These are phyloP conservation scores for Mycetomoellerius zeteki DNA, from an alignment of 1,140 invertebrate genomes.

Conservation along the genomic window DNA sequence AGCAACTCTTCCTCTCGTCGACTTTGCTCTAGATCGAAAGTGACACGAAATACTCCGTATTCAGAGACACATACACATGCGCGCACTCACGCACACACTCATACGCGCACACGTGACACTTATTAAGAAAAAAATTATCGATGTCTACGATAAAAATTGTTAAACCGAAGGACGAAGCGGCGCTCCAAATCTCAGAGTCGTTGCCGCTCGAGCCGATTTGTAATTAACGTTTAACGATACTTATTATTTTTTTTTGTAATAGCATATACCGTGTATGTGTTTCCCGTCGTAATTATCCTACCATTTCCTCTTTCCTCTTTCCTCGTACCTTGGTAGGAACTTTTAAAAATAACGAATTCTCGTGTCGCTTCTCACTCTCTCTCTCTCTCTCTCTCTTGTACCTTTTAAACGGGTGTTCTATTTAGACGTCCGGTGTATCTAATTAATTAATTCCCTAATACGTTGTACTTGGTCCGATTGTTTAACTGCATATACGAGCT, in stretches of 20 bases:
- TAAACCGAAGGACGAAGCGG: constrained; percentile 57
- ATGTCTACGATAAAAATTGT: constrained; percentile 75
- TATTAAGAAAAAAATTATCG: constrained; percentile 65
- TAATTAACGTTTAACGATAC: constrained; percentile 75
- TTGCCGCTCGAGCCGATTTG: constrained; percentile 54
- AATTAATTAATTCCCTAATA: constrained; percentile 76
- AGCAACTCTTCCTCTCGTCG: constrained; percentile 57
- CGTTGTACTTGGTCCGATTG: constrained; percentile 75
- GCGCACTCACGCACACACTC: constrained; percentile 19
- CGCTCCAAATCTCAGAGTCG: constrained; percentile 47
- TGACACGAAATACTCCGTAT: constrained; percentile 39
- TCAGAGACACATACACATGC: constrained; percentile 13
- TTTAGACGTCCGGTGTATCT: constrained; percentile 41
- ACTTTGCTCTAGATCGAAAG: constrained; percentile 55
- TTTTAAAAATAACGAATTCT: constrained; percentile 61
- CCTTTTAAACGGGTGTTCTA: constrained; percentile 25
- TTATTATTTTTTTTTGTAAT: constrained; percentile 75
- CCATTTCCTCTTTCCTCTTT: constrained; percentile 62
- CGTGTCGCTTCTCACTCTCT: constrained; percentile 59
- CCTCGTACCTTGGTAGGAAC: constrained; percentile 64
- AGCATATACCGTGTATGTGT: constrained; percentile 73
- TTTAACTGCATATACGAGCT: constrained; percentile 81
- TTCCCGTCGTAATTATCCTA: constrained; percentile 68
- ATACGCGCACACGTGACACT: constrained; percentile 20
- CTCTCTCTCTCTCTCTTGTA: constrained; percentile 51